A percentile compares a stretch with the other conserved stretches of the same genome.
Conservation (phyloP, 2,888 invertebrate species). For the Clanis bilineata region DNA sequence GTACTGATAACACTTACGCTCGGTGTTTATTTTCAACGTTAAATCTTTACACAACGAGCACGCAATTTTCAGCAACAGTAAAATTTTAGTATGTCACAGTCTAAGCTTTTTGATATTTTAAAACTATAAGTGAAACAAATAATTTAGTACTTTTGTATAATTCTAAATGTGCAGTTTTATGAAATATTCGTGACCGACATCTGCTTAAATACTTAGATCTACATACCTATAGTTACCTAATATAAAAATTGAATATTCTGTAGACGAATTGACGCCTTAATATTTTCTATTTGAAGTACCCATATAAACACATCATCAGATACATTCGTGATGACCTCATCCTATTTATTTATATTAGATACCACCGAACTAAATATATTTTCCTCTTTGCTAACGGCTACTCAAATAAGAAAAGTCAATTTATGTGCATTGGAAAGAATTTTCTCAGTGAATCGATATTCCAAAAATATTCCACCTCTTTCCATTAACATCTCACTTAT, state of each 20-base stretch:
- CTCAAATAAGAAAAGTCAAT: conserved; percentile 48
- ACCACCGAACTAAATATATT: conserved; percentile 35
- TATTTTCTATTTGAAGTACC: conserved; percentile 18
- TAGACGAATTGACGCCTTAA: conserved; percentile 19
- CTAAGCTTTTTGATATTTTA: no score
- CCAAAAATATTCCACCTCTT: not conserved
- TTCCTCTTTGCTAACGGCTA: conserved; percentile 24
- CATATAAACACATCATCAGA: conserved; percentile 31
- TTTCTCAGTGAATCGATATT: conserved; percentile 15
- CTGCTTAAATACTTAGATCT: no score
- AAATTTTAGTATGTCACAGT: no score
- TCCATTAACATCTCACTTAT: no score
- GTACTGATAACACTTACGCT: not conserved
- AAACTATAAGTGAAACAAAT: no score
- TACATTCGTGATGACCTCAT: conserved; percentile 33
- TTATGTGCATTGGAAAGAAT: conserved; percentile 30
- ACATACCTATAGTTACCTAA: no score
- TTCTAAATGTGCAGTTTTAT: no score
- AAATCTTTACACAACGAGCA: no score
- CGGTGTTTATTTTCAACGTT: not conserved
- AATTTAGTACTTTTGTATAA: no score
- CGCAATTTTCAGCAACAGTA: no score
- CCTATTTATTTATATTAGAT: conserved; percentile 31
- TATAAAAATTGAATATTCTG: no score
- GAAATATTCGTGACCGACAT: no score